Percentiles rank a stretch among this genome's conserved stretches.
phyloP scores from a whole-genome alignment of 2,888 invertebrate species.

The Yponomeuta evonymella region DNA sequence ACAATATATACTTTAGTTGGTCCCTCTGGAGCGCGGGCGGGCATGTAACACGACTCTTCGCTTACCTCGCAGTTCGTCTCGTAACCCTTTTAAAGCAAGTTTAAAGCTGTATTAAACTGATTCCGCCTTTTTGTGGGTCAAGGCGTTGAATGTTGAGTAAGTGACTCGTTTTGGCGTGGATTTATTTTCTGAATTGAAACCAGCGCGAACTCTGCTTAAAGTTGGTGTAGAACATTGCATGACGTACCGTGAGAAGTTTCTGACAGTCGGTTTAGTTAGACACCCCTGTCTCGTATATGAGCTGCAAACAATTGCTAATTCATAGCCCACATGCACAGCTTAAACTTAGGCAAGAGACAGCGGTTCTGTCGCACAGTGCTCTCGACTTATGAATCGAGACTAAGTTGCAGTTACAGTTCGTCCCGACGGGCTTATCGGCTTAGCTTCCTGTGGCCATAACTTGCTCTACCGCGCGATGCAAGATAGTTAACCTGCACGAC shows the following conservation, averaged over 20 bases:
- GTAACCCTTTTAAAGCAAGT: conserved; percentile 11
- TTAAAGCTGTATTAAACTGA: not conserved
- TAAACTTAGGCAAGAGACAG: not conserved
- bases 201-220: not conserved
- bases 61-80: not conserved
- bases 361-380: not conserved
- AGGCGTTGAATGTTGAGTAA: not conserved
- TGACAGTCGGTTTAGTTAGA: not conserved
- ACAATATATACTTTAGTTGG: conserved; percentile 7
- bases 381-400: not conserved
- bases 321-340: not conserved
- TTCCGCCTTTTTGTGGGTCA: not conserved
- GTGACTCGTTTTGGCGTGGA: not conserved
- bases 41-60: conserved; percentile 12
- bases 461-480: not conserved
- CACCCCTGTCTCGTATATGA: not conserved
- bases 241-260: not conserved
- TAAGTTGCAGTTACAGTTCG: conserved; percentile 1
- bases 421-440: conserved; percentile 1
- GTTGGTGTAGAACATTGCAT: not conserved
- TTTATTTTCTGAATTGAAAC: no score
- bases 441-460: not conserved
- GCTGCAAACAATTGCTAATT: not conserved
- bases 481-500: not conserved
- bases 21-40: not conserved